A percentile compares a stretch with the other conserved stretches of the same genome.
Conservation (phyloP, 2,888 invertebrate genomes). For the Ophion ventricosus region DNA sequence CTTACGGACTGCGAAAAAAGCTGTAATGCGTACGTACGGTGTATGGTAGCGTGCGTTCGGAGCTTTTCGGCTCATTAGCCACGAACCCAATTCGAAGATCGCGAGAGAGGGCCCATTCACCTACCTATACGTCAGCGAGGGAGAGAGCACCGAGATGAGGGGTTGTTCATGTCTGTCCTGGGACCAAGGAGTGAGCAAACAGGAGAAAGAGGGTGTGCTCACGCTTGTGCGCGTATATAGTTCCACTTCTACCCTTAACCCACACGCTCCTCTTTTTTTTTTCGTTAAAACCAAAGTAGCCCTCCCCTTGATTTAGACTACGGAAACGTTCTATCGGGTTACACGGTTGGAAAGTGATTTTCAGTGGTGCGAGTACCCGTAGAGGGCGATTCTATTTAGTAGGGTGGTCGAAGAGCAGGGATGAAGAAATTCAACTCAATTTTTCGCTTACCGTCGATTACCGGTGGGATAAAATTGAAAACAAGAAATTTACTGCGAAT, state of each 20-base stretch:
- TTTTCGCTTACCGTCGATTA: conserved; percentile 52
- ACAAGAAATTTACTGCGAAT: not conserved
- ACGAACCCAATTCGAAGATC: conserved; percentile 75
- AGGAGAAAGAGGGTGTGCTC: conserved; percentile 45
- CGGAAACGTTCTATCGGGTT: conserved; percentile 74
- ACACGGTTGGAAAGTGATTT: conserved; percentile 71
- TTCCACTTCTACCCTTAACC: conserved; percentile 49
- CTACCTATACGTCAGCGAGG: conserved; percentile 48
- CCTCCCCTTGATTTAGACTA: conserved; percentile 73
- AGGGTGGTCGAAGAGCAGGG: conserved; percentile 14
- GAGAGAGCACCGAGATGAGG: conserved; percentile 34
- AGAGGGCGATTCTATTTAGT: conserved; percentile 19
- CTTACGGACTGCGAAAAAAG: conserved; percentile 68
- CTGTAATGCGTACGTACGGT: conserved; percentile 34
- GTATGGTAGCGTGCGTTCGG: conserved; percentile 68
- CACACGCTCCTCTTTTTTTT: conserved; percentile 66
- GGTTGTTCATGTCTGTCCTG: conserved; percentile 54
- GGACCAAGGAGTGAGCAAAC: conserved; percentile 46
- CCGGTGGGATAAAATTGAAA: conserved; percentile 44
- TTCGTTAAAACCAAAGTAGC: conserved; percentile 77
- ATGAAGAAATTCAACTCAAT: conserved; percentile 54
- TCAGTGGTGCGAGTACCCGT: conserved; percentile 42
- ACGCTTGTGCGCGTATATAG: conserved; percentile 40
- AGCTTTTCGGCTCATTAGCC: conserved; percentile 77
- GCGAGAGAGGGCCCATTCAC: conserved; percentile 52